Percentiles rank a stretch among this genome's conserved stretches.
phyloP scores from a whole-genome alignment of 2,797 vertebrate genomes.

The Pantherophis vulpinus region DNA sequence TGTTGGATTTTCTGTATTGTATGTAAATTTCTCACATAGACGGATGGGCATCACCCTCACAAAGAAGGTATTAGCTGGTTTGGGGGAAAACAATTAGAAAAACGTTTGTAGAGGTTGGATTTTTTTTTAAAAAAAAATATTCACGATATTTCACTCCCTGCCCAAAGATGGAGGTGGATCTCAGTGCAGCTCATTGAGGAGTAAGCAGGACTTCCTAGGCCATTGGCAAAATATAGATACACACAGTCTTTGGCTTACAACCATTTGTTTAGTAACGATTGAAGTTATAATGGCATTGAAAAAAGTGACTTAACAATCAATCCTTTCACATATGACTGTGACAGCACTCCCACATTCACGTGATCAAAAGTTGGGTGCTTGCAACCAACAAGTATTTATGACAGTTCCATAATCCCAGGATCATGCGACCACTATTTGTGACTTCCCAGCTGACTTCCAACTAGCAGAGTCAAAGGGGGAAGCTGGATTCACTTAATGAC shows the following conservation, averaged over 20 bases:
- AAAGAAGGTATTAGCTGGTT: neutral
- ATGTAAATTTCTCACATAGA: neutral
- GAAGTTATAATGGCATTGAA: neutral
- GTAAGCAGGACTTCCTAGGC: neutral
- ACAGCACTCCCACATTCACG: neutral
- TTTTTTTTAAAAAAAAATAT: neutral
- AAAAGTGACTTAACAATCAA: neutral
- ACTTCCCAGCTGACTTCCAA: neutral
- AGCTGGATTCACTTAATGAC: neutral
- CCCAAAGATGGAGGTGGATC: neutral
- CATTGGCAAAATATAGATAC: neutral
- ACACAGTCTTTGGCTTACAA: neutral
- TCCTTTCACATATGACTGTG: neutral
- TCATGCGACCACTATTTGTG: neutral
- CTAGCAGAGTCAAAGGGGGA: neutral
- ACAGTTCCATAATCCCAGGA: neutral
- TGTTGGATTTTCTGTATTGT: neutral
- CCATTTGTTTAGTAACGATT: neutral
- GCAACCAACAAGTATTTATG: neutral
- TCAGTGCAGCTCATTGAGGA: neutral
- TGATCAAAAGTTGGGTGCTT: neutral
- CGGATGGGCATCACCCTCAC: neutral
- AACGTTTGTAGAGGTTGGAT: neutral
- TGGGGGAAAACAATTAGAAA: neutral
- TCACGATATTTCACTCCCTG: neutral